A percentile compares a stretch with the other conserved stretches of the same genome.
phyloP scores from a whole-genome alignment of 1,140 invertebrate genomes.

The Bilobella aurantiaca region DNA sequence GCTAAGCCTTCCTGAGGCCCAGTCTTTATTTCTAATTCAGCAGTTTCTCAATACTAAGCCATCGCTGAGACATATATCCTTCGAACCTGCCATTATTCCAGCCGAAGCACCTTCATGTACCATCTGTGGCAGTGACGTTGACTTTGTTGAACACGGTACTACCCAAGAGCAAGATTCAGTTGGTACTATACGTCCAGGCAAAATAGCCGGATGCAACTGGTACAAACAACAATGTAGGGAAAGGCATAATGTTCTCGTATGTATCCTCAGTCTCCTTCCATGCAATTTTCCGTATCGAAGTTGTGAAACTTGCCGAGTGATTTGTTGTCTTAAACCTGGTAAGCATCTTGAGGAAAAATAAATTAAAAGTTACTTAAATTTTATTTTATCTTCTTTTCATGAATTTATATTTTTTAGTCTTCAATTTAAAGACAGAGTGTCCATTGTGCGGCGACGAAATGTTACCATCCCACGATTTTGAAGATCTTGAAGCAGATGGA shows the following conservation, averaged over 20 bases:
- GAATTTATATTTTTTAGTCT: background rate
- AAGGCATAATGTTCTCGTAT: background rate
- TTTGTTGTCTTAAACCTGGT: background rate
- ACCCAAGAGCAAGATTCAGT: background rate
- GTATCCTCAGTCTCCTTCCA: background rate
- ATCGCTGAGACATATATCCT: background rate
- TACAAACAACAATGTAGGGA: background rate
- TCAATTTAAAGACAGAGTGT: background rate
- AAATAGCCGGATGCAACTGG: background rate
- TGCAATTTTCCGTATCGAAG: background rate
- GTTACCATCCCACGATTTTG: background rate
- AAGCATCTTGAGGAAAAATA: background rate
- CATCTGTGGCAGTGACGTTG: background rate
- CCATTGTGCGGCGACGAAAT: constrained; percentile 7
- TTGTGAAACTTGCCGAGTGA: background rate
- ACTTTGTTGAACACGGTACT: background rate
- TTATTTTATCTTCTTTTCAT: background rate
- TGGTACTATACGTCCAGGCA: background rate
- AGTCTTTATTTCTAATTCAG: background rate
- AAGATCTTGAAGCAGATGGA: background rate
- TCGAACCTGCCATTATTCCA: background rate
- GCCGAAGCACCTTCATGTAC: background rate
- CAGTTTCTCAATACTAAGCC: constrained; percentile 5
- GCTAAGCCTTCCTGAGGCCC: background rate
- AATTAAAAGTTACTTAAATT: constrained; percentile 4